Conservation (phyloP, 2,113 vertebrate species). For the Serilophus lunatus region DNA sequence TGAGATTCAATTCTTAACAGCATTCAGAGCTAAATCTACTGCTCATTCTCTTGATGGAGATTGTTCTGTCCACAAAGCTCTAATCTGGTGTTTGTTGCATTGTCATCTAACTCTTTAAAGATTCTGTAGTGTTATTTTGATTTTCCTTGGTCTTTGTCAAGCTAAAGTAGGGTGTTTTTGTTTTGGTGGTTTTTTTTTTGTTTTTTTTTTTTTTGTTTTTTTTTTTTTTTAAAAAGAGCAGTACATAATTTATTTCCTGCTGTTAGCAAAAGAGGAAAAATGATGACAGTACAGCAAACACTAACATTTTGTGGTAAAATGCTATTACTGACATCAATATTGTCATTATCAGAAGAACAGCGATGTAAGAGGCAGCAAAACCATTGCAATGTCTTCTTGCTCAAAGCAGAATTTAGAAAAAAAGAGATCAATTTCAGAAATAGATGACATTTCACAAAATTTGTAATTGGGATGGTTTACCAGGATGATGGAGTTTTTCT, state of each 20-base stretch:
- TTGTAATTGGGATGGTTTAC: not conserved
- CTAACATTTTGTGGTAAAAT: slow-evolving; percentile 19
- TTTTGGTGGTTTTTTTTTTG: not conserved
- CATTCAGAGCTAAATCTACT: not conserved
- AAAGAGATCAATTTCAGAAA: not conserved
- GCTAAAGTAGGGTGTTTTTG: not conserved
- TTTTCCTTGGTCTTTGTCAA: not conserved
- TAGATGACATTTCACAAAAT: not conserved
- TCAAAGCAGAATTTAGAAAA: not conserved
- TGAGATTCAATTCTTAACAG: not conserved
- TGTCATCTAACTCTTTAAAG: not conserved
- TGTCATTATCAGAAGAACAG: not conserved
- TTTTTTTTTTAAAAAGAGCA: not conserved
- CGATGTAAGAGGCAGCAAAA: not conserved
- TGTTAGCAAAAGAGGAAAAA: not conserved
- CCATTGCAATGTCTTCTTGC: not conserved
- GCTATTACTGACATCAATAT: not conserved
- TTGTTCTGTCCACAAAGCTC: not conserved
- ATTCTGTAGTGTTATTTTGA: fast-evolving
- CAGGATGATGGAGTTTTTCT: not conserved
- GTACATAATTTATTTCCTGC: not conserved
- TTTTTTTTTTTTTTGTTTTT: not conserved
- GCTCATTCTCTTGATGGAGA: not conserved
- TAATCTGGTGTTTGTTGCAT: not conserved
- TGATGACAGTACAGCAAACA: not conserved